These are phyloP conservation scores for Rhopalosiphum nymphaeae DNA, from an alignment of 2,888 invertebrate genomes.

Conservation along the genomic window DNA sequence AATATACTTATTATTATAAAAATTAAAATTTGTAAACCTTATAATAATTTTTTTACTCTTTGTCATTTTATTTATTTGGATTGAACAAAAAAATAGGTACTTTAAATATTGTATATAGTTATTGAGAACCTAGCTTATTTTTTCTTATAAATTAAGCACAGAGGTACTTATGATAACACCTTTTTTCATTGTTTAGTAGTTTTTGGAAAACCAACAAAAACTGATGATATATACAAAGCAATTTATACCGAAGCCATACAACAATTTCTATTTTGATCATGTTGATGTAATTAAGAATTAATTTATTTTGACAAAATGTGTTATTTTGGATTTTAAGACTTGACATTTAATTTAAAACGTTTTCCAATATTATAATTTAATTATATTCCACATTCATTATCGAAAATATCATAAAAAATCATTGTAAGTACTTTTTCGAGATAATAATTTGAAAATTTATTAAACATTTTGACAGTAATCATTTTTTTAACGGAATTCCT, in stretches of 20 bases:
- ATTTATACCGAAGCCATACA: not conserved
- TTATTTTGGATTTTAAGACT: not conserved
- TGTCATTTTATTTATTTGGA: not conserved
- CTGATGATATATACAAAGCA: not conserved
- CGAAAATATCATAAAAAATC: not conserved
- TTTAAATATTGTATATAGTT: not conserved
- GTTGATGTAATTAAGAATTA: not conserved
- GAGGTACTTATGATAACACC: not conserved
- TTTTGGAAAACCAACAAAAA: not conserved
- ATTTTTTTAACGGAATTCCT: not conserved
- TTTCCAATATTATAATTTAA: not conserved
- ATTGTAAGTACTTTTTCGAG: not conserved
- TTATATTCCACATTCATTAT: not conserved
- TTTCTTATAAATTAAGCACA: not conserved
- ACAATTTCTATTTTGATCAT: not conserved
- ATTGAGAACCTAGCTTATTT: not conserved
- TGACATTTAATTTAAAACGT: not conserved
- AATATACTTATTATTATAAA: too few species aligned
- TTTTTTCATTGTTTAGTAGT: not conserved
- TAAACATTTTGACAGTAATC: not conserved
- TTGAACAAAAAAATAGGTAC: not conserved
- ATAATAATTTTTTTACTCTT: not conserved
- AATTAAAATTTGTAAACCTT: not conserved
- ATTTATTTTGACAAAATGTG: not conserved
- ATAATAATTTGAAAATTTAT: not conserved